These are phyloP conservation scores for Nasonia giraulti DNA, from an alignment of 1,140 invertebrate species.

Conservation along the genomic window DNA sequence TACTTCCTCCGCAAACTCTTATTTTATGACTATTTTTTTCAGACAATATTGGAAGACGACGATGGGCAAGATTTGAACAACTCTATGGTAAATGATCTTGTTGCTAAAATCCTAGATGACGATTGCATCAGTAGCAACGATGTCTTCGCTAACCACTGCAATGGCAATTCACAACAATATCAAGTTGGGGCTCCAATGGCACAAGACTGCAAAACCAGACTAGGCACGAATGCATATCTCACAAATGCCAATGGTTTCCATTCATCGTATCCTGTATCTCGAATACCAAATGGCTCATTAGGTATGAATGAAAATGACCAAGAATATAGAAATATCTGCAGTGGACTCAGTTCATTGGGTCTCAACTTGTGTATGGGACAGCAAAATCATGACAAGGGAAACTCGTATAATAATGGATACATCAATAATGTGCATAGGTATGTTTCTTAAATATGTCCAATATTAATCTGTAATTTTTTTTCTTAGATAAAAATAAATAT, in stretches of 20 bases:
- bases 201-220: conserved; percentile 38
- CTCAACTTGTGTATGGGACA: conserved; percentile 56
- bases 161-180: conserved; percentile 56
- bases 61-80: conserved; percentile 74
- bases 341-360: conserved; percentile 58
- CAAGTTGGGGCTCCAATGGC: conserved; percentile 16
- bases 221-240: conserved; percentile 43
- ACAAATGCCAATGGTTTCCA: conserved; percentile 47
- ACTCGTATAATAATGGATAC: conserved; percentile 57
- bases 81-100: conserved; percentile 79
- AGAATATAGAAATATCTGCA: conserved; percentile 60
- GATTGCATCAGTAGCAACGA: conserved; percentile 73
- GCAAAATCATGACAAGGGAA: conserved; percentile 53
- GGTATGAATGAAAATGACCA: conserved; percentile 58
- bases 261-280: conserved; percentile 51
- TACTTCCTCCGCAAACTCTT: not conserved
- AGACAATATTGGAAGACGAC: conserved; percentile 72
- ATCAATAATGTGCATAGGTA: conserved; percentile 51
- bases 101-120: conserved; percentile 79
- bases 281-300: conserved; percentile 55
- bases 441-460: conserved; percentile 30
- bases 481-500: not conserved
- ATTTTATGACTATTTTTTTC: not conserved
- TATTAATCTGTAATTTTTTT: not conserved
- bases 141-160: conserved; percentile 60